Base-by-base conservation (phyloP, 2,113 vertebrate genomes). In the Polypterus bichir region DNA sequence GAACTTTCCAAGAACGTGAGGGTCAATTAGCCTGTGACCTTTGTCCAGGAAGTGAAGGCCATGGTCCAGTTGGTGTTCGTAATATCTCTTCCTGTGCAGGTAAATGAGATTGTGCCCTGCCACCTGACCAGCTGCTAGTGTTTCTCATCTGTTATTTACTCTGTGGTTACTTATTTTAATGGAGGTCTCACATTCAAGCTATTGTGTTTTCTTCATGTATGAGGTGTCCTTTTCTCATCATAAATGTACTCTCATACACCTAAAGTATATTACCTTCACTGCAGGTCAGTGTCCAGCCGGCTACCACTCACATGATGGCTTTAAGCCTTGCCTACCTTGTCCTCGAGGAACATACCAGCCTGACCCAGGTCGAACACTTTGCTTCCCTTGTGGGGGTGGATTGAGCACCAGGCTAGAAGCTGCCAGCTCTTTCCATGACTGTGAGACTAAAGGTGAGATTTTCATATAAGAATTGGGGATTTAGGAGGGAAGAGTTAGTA, bases 1-100 rank as follows among this genome's bases (percentile, higher is more conserved):
- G 95, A 67, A 98, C 94, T 64, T 98, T 94, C 80, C 95, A 98
- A 86, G 94, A 98, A 79, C 93, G 81, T 74, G 95, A 97, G 78
- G 94, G 92, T 60, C 95, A 98, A 84, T 89, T 98, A 70, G 95
- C 91, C 78, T 98, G 95, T 57, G 94, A 97, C 80, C 90, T 92
- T 66, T 98, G 95, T 71, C 95, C 95, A 59, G 92, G 95, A n/a
- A 86, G 88, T 1, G 94, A 97, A 54, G 88, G 92, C 44, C 91
- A 92, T 0, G 95, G 95, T 47, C 91, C 90, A 0, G 66, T 74
- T 0, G 92, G 95, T 57, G 95, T 92, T 4, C 88, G 90, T 71
- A 97, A 93, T 83, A 81, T 96, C 83, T 91, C 91, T 3, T 83
- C 91, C 49, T 97, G 94, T 68, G 88, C 90, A 68, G 93, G 95